Evolutionary conservation across 2,888 invertebrate species (phyloP), one percentile per base, ranked within the genome.

Genomic region (Romanomermis culicivorax): DNA sequence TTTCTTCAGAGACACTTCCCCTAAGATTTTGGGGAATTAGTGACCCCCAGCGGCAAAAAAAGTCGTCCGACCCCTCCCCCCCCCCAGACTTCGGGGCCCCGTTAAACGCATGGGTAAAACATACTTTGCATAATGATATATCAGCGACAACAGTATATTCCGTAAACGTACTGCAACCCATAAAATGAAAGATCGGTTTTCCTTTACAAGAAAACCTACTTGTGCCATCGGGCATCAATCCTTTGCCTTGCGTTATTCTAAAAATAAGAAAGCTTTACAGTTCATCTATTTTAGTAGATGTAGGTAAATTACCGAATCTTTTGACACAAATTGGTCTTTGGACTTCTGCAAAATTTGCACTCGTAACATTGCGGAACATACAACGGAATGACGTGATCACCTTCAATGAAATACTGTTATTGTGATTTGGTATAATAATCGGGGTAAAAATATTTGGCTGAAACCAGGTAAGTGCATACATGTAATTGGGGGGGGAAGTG

Each of bases 321-420:
- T 65, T 85, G 81, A 69, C 97, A 99, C 14, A 99, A 75, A 75
- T 99, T 99, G 0, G 97, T 97, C 72, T 95, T 95, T 0, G 83
- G 80, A 57, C 82, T 88, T 59, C 81, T 79, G 72, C 97, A 99
- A 71, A 87, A 97, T 70, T 93, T 88, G 74, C 97, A 99, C 24
- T 86, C 82, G 29, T 82, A 78, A 71, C 97, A 99, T 72, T 99
- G 93, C 0, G 97, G 95, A 57, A 89, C 81, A 68, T 95, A 97
- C 27, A 91, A 72, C 0, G 95, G 93, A 59, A 97, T 79, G n/a
- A 99, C 97, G 72, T 89, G 87, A 71, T 97, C 95, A 54, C 83
- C 81, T 80, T 62, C 17, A 68, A 63, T 24, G 57, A 26, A 45
- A 24, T 51, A 20, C 26, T 11, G 53, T 4, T 42, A 24, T 42